Percentiles rank a stretch among this genome's conserved stretches.
Evolutionary conservation across 2,113 vertebrate genomes (phyloP).

Genomic region (Nannobrachium achirus): DNA sequence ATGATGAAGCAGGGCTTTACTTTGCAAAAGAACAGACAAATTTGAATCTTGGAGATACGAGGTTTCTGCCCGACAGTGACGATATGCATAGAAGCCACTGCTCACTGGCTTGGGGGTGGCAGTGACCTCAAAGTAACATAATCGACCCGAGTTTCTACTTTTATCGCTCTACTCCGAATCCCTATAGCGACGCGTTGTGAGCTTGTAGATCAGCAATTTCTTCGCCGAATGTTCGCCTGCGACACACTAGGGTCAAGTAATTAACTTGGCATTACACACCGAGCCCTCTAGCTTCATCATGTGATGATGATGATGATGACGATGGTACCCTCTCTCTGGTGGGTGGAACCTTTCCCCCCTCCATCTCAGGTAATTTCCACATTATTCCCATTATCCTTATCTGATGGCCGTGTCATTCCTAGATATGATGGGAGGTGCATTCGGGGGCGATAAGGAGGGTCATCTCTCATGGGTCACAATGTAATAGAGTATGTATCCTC

Average conservation of each 20-base stretch:
- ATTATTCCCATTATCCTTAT: constrained; percentile 34
- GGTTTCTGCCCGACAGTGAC: no score
- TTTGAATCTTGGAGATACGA: no score
- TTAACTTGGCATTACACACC: constrained; percentile 26
- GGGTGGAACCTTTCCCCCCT: background rate
- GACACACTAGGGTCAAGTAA: constrained; percentile 3
- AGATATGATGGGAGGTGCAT: constrained; percentile 8
- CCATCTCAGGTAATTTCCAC: constrained; percentile 30
- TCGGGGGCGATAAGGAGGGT: background rate
- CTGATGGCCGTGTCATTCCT: constrained; percentile 16
- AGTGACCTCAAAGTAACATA: constrained; percentile 34
- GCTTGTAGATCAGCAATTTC: no score
- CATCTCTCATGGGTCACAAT: background rate
- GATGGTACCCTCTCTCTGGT: background rate
- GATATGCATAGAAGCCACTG: no score
- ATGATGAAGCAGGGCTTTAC: no score
- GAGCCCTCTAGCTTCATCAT: constrained; percentile 1
- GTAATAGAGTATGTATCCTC: background rate
- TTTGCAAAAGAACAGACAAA: no score
- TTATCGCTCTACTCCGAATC: background rate
- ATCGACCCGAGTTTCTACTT: no score
- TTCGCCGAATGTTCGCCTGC: no score
- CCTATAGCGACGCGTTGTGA: no score
- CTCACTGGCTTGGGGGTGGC: background rate
- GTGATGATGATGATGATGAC: background rate